Conservation (phyloP, 92 coral and sea anemone genomes). For the Heliopora coerulea region DNA sequence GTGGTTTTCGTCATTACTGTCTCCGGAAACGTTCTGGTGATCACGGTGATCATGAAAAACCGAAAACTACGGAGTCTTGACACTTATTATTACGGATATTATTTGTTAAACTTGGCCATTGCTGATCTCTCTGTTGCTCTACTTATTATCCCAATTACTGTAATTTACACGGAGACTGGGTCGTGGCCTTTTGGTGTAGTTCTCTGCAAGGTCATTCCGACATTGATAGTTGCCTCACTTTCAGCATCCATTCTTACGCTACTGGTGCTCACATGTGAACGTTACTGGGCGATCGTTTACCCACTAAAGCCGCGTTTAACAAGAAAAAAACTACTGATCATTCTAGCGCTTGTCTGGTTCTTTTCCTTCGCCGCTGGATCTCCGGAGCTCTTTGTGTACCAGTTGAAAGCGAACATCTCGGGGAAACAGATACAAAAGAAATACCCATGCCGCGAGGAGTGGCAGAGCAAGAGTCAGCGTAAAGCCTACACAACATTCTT, state of each 20-base stretch:
- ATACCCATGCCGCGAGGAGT: slow-evolving; percentile 57
- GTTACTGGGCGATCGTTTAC: slow-evolving; percentile 59
- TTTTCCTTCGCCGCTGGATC: slow-evolving; percentile 54
- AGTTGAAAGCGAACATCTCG: slow-evolving; percentile 35
- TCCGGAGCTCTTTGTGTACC: slow-evolving; percentile 59
- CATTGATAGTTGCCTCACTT: slow-evolving; percentile 56
- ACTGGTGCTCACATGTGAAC: slow-evolving; percentile 61
- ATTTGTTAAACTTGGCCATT: slow-evolving; percentile 57
- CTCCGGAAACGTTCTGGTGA: slow-evolving; percentile 54
- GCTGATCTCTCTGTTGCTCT: slow-evolving; percentile 63
- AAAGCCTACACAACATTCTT: slow-evolving; percentile 55
- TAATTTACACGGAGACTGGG: slow-evolving; percentile 56
- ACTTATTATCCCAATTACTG: slow-evolving; percentile 60
- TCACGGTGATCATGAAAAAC: slow-evolving; percentile 54
- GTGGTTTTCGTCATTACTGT: slow-evolving; percentile 55
- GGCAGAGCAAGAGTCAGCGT: slow-evolving; percentile 49
- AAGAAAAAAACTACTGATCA: slow-evolving; percentile 41
- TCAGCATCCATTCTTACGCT: slow-evolving; percentile 63
- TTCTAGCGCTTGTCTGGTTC: slow-evolving; percentile 60
- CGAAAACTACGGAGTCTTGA: slow-evolving; percentile 59
- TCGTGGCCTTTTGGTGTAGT: slow-evolving; percentile 62
- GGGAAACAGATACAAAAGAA: slow-evolving; percentile 29
- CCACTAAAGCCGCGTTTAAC: slow-evolving; percentile 55
- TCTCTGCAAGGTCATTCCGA: slow-evolving; percentile 61
- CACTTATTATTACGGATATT: slow-evolving; percentile 63